Percentiles rank a stretch among this genome's conserved stretches.
Evolutionary conservation across 1,140 invertebrate genomes (phyloP).

Genomic region (Andricus grossulariae): DNA sequence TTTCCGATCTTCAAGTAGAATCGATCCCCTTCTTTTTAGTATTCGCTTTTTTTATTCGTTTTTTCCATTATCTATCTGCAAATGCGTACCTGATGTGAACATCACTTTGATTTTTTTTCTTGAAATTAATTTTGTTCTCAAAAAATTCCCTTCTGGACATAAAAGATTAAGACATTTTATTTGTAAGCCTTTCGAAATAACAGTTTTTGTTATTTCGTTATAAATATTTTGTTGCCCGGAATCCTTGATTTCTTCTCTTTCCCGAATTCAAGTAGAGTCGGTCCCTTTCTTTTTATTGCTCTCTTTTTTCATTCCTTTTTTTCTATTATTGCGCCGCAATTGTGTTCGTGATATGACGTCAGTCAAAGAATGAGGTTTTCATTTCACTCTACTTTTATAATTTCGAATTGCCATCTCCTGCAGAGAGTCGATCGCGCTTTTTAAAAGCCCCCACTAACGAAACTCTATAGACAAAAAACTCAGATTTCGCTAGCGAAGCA

Average conservation of each 20-base stretch:
- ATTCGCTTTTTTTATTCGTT: not conserved
- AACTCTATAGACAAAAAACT: constrained; percentile 36
- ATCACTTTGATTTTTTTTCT: too few relatives aligned
- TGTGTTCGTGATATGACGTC: constrained; percentile 21
- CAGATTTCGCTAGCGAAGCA: constrained; percentile 31
- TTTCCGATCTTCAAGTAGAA: not conserved
- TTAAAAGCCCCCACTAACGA: not conserved
- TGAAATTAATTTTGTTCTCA: too few relatives aligned
- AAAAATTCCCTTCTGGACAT: too few relatives aligned
- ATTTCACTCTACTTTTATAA: constrained; percentile 13
- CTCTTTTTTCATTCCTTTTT: constrained; percentile 7
- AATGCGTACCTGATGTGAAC: constrained; percentile 9
- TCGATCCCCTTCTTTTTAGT: not conserved
- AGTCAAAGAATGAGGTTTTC: constrained; percentile 19
- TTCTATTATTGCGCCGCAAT: constrained; percentile 16
- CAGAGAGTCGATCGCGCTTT: constrained; percentile 1
- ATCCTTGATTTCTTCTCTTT: not conserved
- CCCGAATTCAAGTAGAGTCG: not conserved
- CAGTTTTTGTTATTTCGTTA: too few relatives aligned
- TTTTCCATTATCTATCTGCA: constrained; percentile 17
- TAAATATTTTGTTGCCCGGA: not conserved
- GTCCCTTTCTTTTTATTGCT: not conserved
- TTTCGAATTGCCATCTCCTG: constrained; percentile 14
- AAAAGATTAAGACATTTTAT: too few relatives aligned
- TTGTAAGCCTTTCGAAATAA: too few relatives aligned